Evolutionary conservation across 2,888 invertebrate genomes (phyloP).

Genomic region (Dolichomitus sp.): DNA sequence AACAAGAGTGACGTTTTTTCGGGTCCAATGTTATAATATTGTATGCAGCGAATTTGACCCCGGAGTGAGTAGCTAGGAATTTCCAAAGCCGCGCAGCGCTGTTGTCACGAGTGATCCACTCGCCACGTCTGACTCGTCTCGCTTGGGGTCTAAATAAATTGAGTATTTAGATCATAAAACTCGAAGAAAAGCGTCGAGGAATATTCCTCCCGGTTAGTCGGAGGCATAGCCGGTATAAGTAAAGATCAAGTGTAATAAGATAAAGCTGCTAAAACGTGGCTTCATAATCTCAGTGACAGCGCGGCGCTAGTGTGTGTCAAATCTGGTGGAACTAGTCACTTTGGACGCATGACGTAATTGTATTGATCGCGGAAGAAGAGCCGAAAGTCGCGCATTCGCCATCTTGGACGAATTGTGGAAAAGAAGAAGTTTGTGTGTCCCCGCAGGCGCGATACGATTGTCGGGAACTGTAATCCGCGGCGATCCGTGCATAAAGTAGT

Average conservation of each 20-base stretch:
- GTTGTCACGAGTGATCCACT: constrained; percentile 71
- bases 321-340: constrained; percentile 78
- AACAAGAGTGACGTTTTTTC: neutral
- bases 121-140: constrained; percentile 71
- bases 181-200: neutral
- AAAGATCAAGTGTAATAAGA: neutral
- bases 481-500: constrained; percentile 84
- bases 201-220: neutral
- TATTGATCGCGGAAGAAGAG: constrained; percentile 84
- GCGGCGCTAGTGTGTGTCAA: constrained; percentile 66
- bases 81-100: constrained; percentile 74
- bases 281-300: neutral
- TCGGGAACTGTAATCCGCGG: constrained; percentile 82
- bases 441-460: constrained; percentile 70
- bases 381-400: constrained; percentile 86
- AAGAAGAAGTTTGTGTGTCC: constrained; percentile 75
- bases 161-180: constrained; percentile 37
- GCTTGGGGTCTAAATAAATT: constrained; percentile 48
- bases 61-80: constrained; percentile 67
- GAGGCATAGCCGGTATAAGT: neutral
- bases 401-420: constrained; percentile 86
- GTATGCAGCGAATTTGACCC: constrained; percentile 64
- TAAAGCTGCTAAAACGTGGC: neutral
- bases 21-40: neutral
- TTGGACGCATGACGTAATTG: constrained; percentile 86